These are phyloP conservation scores for Mesocentrotus franciscanus DNA, from an alignment of 53 echinoderm and acorn worm species.

Conservation along the genomic window DNA sequence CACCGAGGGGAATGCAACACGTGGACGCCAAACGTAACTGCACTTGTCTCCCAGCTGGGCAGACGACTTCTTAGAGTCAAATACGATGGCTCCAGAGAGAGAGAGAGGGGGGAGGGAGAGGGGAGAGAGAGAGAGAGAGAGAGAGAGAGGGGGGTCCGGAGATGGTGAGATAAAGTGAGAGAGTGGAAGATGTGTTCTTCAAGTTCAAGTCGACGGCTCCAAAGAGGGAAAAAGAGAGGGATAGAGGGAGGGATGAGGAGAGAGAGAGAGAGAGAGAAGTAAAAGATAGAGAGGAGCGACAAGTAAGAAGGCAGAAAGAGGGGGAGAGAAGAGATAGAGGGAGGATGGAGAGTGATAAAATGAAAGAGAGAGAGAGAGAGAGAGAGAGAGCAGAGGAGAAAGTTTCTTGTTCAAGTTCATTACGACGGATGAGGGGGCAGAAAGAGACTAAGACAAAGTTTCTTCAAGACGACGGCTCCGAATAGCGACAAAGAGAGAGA, in stretches of 20 bases:
- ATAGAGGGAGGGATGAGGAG: not conserved
- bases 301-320: not conserved
- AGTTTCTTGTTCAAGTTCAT: not conserved
- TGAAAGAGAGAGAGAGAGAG: not conserved
- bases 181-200: not conserved
- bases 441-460: not conserved
- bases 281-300: not conserved
- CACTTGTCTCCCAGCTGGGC: constrained; percentile 11
- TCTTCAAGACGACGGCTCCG: not conserved
- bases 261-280: not conserved
- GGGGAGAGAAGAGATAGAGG: not conserved
- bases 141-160: not conserved
- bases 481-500: not conserved
- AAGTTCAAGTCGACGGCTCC: too few relatives aligned
- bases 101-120: not conserved
- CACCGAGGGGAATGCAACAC: not conserved
- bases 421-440: not conserved
- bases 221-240: too few relatives aligned
- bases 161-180: not conserved
- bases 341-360: not conserved
- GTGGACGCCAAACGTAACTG: constrained; percentile 21
- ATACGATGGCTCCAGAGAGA: not conserved
- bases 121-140: not conserved
- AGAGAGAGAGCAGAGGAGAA: not conserved
- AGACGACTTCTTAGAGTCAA: not conserved